Percentiles rank a stretch among this genome's conserved stretches.
Conservation (phyloP, 2,113 vertebrate genomes). For the Heliornis fulica region DNA sequence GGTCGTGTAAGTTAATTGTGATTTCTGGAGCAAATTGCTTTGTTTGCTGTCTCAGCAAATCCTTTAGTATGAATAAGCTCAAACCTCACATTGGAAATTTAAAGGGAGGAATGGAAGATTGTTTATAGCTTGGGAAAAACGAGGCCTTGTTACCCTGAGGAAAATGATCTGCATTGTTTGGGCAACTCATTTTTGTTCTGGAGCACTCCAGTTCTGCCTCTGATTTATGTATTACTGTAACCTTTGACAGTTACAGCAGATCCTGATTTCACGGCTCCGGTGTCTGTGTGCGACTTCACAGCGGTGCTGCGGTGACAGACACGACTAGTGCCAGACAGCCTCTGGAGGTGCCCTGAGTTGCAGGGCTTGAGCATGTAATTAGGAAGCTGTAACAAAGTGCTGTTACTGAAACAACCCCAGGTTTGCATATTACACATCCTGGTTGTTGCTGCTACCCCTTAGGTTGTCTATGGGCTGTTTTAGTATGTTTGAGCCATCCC, state of each 20-base stretch:
- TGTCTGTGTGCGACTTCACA: background rate
- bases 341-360: background rate
- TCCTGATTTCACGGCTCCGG: background rate
- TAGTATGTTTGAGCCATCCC: too few species aligned
- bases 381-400: background rate
- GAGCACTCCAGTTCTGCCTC: background rate
- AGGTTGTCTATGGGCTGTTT: background rate
- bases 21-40: background rate
- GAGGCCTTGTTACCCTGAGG: background rate
- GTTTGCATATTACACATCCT: background rate
- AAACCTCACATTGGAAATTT: background rate
- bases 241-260: background rate
- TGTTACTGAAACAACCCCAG: background rate
- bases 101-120: background rate
- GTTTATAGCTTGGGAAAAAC: background rate
- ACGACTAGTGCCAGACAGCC: background rate
- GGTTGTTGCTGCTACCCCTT: background rate
- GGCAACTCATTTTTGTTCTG: background rate
- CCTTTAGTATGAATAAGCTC: background rate
- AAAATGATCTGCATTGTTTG: background rate
- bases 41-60: background rate
- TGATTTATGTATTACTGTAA: background rate
- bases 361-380: background rate
- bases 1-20: background rate
- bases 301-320: background rate